A percentile compares a stretch with the other conserved stretches of the same genome.
Evolutionary conservation across 2,113 vertebrate species (phyloP).

Genomic region (Macaca fascicularis): T2T-MFA8v1.1 NC_088385.1:30482501-30483000

Average conservation of each 20-base stretch:
- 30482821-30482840: background rate
- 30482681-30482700: background rate
- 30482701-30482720: background rate
- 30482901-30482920: background rate
- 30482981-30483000: slow-evolving; percentile 54
- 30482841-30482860: background rate
- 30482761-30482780: background rate
- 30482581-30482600: no score
- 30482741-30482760: background rate
- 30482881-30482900: background rate
- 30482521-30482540: no score
- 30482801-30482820: background rate
- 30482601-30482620: no score
- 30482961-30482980: slow-evolving; percentile 27
- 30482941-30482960: background rate
- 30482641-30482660: background rate
- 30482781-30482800: background rate
- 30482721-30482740: background rate
- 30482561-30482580: no score
- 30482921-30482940: background rate
- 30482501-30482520: no score
- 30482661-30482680: background rate
- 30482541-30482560: no score
- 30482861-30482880: background rate
- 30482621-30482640: background rate